Conservation (phyloP, 1,140 invertebrate species). For the Pomacea maculata region DNA sequence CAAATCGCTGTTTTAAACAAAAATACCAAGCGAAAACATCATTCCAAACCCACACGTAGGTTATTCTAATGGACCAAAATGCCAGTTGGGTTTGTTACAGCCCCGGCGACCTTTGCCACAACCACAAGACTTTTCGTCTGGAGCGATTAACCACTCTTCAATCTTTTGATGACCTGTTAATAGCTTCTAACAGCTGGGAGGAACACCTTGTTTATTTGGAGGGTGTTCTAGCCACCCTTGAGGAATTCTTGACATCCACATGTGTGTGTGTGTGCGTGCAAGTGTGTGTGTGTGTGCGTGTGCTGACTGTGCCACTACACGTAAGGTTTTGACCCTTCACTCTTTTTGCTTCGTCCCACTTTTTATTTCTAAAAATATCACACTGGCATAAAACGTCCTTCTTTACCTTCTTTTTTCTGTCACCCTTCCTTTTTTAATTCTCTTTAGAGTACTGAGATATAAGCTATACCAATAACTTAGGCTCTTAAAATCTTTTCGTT, state of each 20-base stretch:
- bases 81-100: slow-evolving; percentile 40
- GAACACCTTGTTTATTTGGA: slow-evolving; percentile 4
- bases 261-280: too few relatives aligned
- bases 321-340: too few relatives aligned
- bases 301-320: too few relatives aligned
- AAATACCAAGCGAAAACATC: slow-evolving; percentile 10
- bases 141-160: neutral
- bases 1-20: slow-evolving; percentile 20
- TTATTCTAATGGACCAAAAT: slow-evolving; percentile 29
- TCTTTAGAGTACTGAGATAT: too few relatives aligned
- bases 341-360: too few relatives aligned
- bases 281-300: too few relatives aligned
- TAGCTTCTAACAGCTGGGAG: neutral
- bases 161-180: slow-evolving; percentile 14
- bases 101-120: slow-evolving; percentile 26
- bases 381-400: too few relatives aligned
- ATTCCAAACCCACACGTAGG: slow-evolving; percentile 28
- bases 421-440: too few relatives aligned
- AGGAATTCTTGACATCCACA: neutral
- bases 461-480: too few relatives aligned
- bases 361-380: too few relatives aligned
- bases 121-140: slow-evolving; percentile 28
- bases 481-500: too few relatives aligned
- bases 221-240: neutral
- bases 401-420: too few relatives aligned